These are phyloP conservation scores for Apotomis capreana DNA, from an alignment of 2,888 invertebrate genomes.

Conservation along the genomic window DNA sequence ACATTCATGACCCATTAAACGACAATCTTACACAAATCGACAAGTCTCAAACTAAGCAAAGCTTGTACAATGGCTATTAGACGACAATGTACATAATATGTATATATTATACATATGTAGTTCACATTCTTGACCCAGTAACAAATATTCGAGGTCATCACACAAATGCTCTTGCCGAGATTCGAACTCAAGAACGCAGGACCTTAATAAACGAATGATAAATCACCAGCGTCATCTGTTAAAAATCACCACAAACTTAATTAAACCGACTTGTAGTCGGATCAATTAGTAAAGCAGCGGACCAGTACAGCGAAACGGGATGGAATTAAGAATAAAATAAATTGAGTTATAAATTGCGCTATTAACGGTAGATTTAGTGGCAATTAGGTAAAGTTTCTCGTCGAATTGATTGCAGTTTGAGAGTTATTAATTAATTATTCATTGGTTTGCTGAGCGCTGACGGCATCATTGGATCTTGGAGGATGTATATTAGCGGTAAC, in stretches of 20 bases:
- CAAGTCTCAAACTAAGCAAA: too few species aligned
- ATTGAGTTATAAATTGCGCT: slow-evolving; percentile 55
- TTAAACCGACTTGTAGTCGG: slow-evolving; percentile 44
- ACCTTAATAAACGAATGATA: slow-evolving; percentile 1
- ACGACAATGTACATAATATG: too few species aligned
- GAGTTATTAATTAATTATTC: slow-evolving; percentile 56
- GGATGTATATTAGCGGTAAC: background rate
- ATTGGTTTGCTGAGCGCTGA: slow-evolving; percentile 35
- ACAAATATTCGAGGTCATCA: too few species aligned
- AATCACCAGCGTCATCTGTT: slow-evolving; percentile 24
- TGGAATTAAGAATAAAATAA: slow-evolving; percentile 55
- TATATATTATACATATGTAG: too few species aligned
- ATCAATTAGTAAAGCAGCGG: slow-evolving; percentile 25
- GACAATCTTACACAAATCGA: too few species aligned
- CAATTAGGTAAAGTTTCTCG: slow-evolving; percentile 56
- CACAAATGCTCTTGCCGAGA: too few species aligned
- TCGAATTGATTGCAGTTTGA: slow-evolving; percentile 51
- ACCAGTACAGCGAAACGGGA: slow-evolving; percentile 8
- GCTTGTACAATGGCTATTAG: too few species aligned
- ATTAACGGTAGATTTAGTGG: slow-evolving; percentile 54
- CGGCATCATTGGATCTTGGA: background rate
- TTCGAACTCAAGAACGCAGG: too few species aligned
- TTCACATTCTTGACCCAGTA: too few species aligned
- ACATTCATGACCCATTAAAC: too few species aligned
- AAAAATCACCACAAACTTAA: slow-evolving; percentile 37